phyloP scores from a whole-genome alignment of 2,113 vertebrate genomes.

The Hydropotes inermis region DNA sequence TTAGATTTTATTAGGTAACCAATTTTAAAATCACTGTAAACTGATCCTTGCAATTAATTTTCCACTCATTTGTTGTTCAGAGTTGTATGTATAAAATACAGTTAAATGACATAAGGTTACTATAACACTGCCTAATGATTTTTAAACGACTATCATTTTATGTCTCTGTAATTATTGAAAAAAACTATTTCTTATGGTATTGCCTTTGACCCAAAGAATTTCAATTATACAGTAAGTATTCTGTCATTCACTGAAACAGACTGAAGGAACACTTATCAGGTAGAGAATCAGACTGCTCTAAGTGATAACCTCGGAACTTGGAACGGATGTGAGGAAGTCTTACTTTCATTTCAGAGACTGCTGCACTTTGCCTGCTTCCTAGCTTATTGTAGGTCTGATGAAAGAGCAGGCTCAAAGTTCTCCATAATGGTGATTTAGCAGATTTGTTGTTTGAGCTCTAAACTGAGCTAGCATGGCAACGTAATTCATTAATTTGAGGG shows the following conservation, averaged over 20 bases:
- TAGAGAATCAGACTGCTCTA: neutral
- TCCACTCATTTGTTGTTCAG: neutral
- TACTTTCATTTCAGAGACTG: neutral
- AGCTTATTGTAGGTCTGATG: neutral
- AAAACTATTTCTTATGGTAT: neutral
- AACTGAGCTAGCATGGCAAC: neutral
- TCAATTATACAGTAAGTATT: neutral
- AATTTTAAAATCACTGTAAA: conserved; percentile 20
- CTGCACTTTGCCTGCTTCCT: neutral
- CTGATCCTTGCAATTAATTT: neutral
- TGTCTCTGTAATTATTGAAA: neutral
- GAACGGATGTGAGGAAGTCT: neutral
- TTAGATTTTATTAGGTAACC: conserved; percentile 28
- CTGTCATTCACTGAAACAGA: neutral
- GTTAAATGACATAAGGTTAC: neutral
- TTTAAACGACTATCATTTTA: neutral
- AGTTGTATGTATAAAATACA: neutral
- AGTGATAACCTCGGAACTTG: neutral
- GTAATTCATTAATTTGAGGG: neutral
- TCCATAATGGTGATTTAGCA: neutral
- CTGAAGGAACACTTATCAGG: neutral
- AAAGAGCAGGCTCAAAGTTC: neutral
- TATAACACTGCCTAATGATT: neutral
- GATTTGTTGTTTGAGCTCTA: neutral
- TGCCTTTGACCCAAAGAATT: neutral